Evolutionary conservation across 2,113 vertebrate genomes (phyloP), one percentile per base, ranked within the genome.

Genomic region (Hepsetus odoe): DNA sequence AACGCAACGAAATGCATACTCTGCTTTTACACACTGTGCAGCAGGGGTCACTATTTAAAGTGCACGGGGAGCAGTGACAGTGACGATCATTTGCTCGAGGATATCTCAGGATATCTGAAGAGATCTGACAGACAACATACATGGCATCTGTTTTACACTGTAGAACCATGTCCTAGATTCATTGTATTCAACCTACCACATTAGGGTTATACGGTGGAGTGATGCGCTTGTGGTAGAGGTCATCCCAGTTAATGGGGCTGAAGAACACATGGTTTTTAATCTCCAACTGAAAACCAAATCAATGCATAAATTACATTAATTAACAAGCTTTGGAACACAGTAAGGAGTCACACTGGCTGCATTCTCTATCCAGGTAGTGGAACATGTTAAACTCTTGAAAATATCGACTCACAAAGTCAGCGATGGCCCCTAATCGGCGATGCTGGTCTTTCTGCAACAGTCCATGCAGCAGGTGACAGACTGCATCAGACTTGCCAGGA

Each of bases 201-300:
- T 98, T 98, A 4, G 98, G 98, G 86, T 96, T 97, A 88, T 95
- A 99, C 0, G 97, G 98, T 79, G 98, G 97, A 69, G 93, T 94
- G 83, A 99, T 95, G 85, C 94, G 96, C 91, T 99, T 99, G 87
- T 98, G 91, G 83, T 96, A 94, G 80, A 99, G 91, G 84, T 99
- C 98, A 2, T 99, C 98, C 98, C 98, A 99, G 91, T 97, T 97
- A 86, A 99, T 97, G 28, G 92, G 91, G 78, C 94, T 94, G 90
- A 99, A 99, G 91, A 98, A 99, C 0, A 90, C 77, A 0, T 99
- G 97, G 82, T 91, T 98, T 93, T 98, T 98, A 85, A 99, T 95
- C 90, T 99, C 97, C 51, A 98, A 87, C 98, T 99, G 84, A 64
- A 86, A 86, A 85, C 10, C 26, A 46, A 58, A 40, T 2, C 74